A percentile compares a stretch with the other conserved stretches of the same genome.
These are phyloP conservation scores for Oeneis ivallda DNA, from an alignment of 2,888 invertebrate genomes.

Conservation along the genomic window DNA sequence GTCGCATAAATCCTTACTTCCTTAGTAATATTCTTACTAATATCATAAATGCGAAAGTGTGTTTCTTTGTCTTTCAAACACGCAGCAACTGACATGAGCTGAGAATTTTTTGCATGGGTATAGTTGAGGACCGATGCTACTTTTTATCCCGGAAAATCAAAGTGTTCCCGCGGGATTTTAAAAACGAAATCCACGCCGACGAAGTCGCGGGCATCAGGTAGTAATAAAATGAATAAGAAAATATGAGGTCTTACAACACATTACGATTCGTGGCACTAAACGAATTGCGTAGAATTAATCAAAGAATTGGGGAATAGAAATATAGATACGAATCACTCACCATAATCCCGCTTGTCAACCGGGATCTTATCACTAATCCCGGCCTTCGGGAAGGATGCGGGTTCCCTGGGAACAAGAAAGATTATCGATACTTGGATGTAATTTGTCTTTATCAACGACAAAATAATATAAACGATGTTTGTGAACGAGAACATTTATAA, in stretches of 20 bases:
- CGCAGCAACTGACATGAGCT: too few relatives aligned
- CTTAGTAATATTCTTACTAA: too few relatives aligned
- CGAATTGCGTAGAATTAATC: slow-evolving; percentile 26
- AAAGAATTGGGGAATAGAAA: slow-evolving; percentile 28
- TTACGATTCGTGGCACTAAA: slow-evolving; percentile 4
- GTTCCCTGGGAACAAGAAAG: slow-evolving; percentile 45
- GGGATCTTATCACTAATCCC: slow-evolving; percentile 45
- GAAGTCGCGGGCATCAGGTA: too few relatives aligned
- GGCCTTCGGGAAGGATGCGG: slow-evolving; percentile 43
- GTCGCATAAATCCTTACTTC: too few relatives aligned
- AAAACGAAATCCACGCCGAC: too few relatives aligned
- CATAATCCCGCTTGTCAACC: slow-evolving; percentile 50
- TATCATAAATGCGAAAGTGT: too few relatives aligned
- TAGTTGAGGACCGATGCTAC: too few relatives aligned
- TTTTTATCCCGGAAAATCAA: too few relatives aligned
- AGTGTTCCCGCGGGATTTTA: too few relatives aligned
- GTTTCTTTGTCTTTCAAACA: too few relatives aligned
- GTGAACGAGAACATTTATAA: slow-evolving; percentile 1
- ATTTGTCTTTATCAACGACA: slow-evolving; percentile 29
- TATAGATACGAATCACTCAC: slow-evolving; percentile 51
- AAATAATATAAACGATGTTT: slow-evolving; percentile 17
- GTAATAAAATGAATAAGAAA: too few relatives aligned
- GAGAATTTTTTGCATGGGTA: too few relatives aligned
- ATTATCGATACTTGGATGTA: slow-evolving; percentile 41
- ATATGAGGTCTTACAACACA: background rate